phyloP scores from a whole-genome alignment of 2,888 invertebrate genomes.

The Entomobrya multifasciata region DNA sequence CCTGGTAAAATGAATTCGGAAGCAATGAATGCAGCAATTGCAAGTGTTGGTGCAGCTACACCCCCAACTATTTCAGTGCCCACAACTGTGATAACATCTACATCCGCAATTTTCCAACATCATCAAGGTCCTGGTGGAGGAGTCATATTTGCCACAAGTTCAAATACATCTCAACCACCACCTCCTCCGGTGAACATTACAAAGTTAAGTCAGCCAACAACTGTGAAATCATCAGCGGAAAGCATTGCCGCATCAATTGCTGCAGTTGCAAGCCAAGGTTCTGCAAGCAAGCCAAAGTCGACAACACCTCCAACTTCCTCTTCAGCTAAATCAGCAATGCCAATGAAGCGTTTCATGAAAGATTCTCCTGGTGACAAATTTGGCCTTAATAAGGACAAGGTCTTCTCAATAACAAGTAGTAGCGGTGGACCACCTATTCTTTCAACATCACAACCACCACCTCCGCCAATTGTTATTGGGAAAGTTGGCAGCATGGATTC shows the following conservation, averaged over 20 bases:
- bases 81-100: conserved; percentile 62
- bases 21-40: conserved; percentile 68
- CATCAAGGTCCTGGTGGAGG: background rate
- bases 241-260: conserved; percentile 66
- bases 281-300: background rate
- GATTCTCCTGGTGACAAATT: conserved; percentile 16
- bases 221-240: conserved; percentile 56
- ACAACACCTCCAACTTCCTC: background rate
- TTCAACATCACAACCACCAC: conserved; percentile 1
- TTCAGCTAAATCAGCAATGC: conserved; percentile 15
- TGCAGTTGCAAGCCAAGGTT: conserved; percentile 57
- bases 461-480: conserved; percentile 18
- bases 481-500: background rate
- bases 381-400: conserved; percentile 17
- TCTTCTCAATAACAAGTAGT: background rate
- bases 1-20: conserved; percentile 67
- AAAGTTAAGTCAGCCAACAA: background rate
- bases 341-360: conserved; percentile 66
- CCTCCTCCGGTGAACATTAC: conserved; percentile 17
- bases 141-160: conserved; percentile 40
- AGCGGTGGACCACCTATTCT: background rate
- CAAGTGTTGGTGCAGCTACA: conserved; percentile 56
- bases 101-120: conserved; percentile 28
- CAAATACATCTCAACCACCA: background rate
- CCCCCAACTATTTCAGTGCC: conserved; percentile 16